Evolutionary conservation across 2,113 vertebrate species (phyloP), one percentile per base, ranked within the genome.

Genomic region (Festucalex cinctus): DNA sequence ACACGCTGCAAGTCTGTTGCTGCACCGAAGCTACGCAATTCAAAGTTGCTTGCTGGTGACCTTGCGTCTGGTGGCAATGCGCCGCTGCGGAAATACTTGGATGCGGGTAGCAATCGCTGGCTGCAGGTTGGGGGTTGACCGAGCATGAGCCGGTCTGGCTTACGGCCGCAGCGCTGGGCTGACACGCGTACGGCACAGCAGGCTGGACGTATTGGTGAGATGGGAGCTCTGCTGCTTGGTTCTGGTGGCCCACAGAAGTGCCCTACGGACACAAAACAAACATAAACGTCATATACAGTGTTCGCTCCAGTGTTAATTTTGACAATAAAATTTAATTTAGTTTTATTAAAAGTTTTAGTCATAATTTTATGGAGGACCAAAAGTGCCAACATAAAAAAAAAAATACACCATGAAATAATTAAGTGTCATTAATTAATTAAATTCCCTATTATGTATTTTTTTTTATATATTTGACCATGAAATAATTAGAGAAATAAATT

Each of bases 151-250:
- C 73, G 3, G 65, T 69, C 66, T 76, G 75, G 70, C 75, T 58
- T 71, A 62, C 63, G 66, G 82, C 4, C 56, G 68, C 53, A 28
- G 51, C 63, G 65, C 26, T 51, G 24, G 73, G 66, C 8, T 75
- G 82, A 58, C 66, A 73, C 46, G 68, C 22, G 65, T 79, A 80
- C 22, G 79, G 83, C 44, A 75, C 54, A 53, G 80, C 85, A 44
- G 83, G 74, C 66, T 86, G 79, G 43, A 83, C 26, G 43, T 82
- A 85, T 59, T 88, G 86, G 39, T 78, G 76, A n/a, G 75, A 71
- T 20, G 72, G 14, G 20, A 79, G 68, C 32, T 76, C 63, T 26
- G 83, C 28, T 65, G 83, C 71, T 37, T 83, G 85, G 75, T 66
- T 85, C 68, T 85, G 88, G 62, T 83, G 78, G 58, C 83, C 79